Percentiles rank a stretch among this genome's conserved stretches.
Conservation (phyloP, 53 echinoderm and acorn worm species). For the Paracentrotus lividus region DNA sequence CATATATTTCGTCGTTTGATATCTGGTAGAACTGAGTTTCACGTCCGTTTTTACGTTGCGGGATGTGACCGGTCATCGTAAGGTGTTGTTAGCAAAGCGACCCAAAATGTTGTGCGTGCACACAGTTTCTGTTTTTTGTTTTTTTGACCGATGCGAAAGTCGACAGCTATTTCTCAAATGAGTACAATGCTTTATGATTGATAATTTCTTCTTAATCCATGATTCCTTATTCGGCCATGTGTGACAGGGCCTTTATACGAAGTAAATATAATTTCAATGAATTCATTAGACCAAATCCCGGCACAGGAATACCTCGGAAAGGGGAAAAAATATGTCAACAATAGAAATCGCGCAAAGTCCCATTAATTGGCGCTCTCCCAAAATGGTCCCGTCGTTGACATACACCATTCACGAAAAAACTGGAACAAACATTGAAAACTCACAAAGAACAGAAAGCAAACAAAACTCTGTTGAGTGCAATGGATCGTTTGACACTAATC, state of each 20-base stretch:
- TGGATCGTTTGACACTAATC: neutral
- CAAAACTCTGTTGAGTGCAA: neutral
- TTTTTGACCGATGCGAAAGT: too few relatives aligned
- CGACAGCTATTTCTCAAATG: too few relatives aligned
- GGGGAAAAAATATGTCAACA: neutral
- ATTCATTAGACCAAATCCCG: neutral
- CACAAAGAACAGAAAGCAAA: neutral
- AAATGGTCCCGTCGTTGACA: neutral
- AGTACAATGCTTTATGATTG: too few relatives aligned
- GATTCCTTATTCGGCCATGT: too few relatives aligned
- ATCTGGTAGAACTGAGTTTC: too few relatives aligned
- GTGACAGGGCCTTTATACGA: neutral
- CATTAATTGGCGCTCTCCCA: neutral
- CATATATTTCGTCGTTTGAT: too few relatives aligned
- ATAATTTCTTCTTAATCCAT: too few relatives aligned
- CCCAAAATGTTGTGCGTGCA: too few relatives aligned
- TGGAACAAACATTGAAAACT: neutral
- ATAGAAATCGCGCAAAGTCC: slow-evolving; percentile 18
- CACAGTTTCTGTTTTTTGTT: too few relatives aligned
- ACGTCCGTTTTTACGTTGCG: too few relatives aligned
- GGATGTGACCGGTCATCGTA: too few relatives aligned
- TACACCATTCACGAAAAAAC: neutral
- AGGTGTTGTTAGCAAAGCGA: too few relatives aligned
- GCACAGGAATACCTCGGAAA: neutral
- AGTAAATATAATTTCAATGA: neutral